Evolutionary conservation across 2,888 invertebrate species (phyloP), one percentile per base, ranked within the genome.

Genomic region (Opisthograptis luteolata): DNA sequence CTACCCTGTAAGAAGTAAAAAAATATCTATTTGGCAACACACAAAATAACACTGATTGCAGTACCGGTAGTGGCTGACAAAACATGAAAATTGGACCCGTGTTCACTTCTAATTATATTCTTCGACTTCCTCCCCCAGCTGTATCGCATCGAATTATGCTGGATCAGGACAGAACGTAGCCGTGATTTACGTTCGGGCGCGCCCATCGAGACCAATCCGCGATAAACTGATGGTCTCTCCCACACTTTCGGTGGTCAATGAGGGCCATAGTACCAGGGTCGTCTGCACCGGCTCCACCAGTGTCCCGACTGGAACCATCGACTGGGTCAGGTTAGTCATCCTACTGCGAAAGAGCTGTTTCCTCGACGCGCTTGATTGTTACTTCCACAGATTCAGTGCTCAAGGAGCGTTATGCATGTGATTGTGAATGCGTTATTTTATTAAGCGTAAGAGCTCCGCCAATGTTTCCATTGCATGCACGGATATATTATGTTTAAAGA

Each of bases 121-220:
- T 39, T 9, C 4, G 22, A 15, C 2, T n/a, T 19, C 4, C 17
- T 10, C 27, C 6, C 0, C 13, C 44, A 60, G 91, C 55, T 98
- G 98, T 71, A 93, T 93, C 4, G 98, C 95, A 0, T 89, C 91
- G 0, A 98, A 97, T 78, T 75, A 91, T 0, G 89, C 92, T 1
- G 97, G 97, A 2, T 79, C 90, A 0, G 91, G 92, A 19, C 92
- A 93, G 36, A 90, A 93, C 20, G 92, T 92, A 1, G 94, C 95
- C 0, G 91, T 93, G 15, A 89, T 98, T 13, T 93, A 93, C 58
- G 94, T 98, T 0, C 89, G 84, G 2, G 83, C 83, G 0, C 76
- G 82, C 31, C 80, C 76, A 3, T 74, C 77, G 0, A 61, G 63
- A 9, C 77, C 80, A 0, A 66, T 77, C 0, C 63, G 75, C 0